Evolutionary conservation across 1,140 invertebrate species (phyloP).

Genomic region (Ostrea denselamellosa): DNA sequence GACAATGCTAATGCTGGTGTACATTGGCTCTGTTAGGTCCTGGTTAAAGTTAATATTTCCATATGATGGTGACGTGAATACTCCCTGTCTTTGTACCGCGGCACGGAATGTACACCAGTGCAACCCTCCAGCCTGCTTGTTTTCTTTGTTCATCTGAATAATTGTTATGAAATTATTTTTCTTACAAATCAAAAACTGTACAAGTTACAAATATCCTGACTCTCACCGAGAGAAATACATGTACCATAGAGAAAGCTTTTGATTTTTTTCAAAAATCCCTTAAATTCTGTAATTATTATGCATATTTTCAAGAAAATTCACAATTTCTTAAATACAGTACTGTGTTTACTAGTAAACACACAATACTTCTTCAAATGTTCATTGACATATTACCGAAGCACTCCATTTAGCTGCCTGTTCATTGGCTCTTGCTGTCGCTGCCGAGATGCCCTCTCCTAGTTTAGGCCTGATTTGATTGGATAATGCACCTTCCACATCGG

Average conservation of each 20-base stretch:
- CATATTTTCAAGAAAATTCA: no score
- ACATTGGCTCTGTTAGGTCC: slow-evolving; percentile 53
- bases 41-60: slow-evolving; percentile 58
- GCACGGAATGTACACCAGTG: slow-evolving; percentile 54
- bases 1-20: slow-evolving; percentile 48
- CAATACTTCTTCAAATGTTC: neutral
- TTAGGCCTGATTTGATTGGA: slow-evolving; percentile 46
- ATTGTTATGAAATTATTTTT: no score
- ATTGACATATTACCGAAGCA: neutral
- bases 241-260: no score
- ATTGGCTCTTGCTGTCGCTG: slow-evolving; percentile 45
- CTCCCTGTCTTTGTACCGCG: slow-evolving; percentile 50
- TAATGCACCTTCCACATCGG: slow-evolving; percentile 47
- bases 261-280: no score
- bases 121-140: slow-evolving; percentile 52
- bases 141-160: slow-evolving; percentile 52
- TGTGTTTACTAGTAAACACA: no score
- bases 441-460: slow-evolving; percentile 47
- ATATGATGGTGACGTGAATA: slow-evolving; percentile 46
- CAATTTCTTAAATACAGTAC: no score
- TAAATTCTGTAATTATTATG: no score
- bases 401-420: slow-evolving; percentile 52
- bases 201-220: no score
- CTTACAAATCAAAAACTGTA: no score
- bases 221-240: no score